Percentiles rank a stretch among this genome's conserved stretches.
These are phyloP conservation scores for Phortica magna DNA, from an alignment of 2,888 invertebrate genomes.

Conservation along the genomic window DNA sequence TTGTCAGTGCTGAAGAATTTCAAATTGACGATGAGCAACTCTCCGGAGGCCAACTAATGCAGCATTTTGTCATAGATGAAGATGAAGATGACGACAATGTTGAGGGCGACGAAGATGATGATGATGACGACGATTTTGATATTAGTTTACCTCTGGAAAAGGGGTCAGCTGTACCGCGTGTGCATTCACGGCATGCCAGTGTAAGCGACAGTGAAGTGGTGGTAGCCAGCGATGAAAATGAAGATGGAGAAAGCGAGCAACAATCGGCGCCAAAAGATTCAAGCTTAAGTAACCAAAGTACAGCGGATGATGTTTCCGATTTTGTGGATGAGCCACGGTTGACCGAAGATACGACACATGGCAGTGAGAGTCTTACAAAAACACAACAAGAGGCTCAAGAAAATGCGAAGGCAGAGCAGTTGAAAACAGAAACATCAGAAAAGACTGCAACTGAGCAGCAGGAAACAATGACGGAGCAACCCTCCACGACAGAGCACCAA, in stretches of 20 bases:
- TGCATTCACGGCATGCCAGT: slow-evolving; percentile 61
- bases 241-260: not conserved
- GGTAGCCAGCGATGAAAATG: not conserved
- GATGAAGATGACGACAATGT: slow-evolving; percentile 47
- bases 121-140: slow-evolving; percentile 61
- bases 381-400: slow-evolving; percentile 22
- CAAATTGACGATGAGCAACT: slow-evolving; percentile 75
- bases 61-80: slow-evolving; percentile 73
- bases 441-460: no score
- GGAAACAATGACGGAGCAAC: not conserved
- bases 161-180: slow-evolving; percentile 9
- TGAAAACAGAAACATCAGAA: not conserved
- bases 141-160: slow-evolving; percentile 62
- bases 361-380: slow-evolving; percentile 40
- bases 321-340: slow-evolving; percentile 68
- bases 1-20: slow-evolving; percentile 60
- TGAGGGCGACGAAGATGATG: slow-evolving; percentile 39
- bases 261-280: slow-evolving; percentile 6
- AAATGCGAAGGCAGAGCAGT: not conserved
- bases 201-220: not conserved
- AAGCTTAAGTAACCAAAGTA: slow-evolving; percentile 74
- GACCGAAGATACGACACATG: slow-evolving; percentile 8
- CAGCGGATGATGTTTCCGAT: slow-evolving; percentile 77
- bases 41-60: slow-evolving; percentile 74
- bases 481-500: not conserved